Conservation (phyloP, 2,113 vertebrate species). For the Rhinoptilus africanus region DNA sequence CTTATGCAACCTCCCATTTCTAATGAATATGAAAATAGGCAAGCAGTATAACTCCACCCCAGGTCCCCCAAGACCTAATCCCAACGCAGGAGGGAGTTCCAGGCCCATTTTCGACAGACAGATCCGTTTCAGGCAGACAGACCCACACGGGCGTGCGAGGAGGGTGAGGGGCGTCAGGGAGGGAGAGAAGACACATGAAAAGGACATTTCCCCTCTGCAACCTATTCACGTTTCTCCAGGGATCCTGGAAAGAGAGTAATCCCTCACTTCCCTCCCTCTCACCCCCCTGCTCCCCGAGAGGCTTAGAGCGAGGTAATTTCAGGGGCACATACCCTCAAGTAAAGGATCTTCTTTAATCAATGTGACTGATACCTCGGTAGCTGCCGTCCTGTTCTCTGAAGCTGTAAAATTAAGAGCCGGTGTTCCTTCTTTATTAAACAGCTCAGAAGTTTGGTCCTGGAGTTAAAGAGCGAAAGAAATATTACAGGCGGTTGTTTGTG, state of each 20-base stretch:
- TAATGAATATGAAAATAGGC: constrained; percentile 84
- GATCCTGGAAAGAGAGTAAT: constrained; percentile 34
- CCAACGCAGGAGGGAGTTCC: constrained; percentile 68
- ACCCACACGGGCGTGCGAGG: not conserved
- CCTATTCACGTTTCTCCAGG: constrained; percentile 42
- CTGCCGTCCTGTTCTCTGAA: not conserved
- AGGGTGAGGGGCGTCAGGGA: not conserved
- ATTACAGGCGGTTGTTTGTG: not conserved
- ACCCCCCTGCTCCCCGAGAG: not conserved
- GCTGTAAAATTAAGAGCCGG: not conserved
- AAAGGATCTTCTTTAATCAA: constrained; percentile 52
- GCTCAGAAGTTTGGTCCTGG: not conserved
- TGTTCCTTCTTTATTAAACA: not conserved
- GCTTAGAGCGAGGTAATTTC: constrained; percentile 37
- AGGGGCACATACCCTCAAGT: constrained; percentile 24
- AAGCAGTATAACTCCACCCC: constrained; percentile 82
- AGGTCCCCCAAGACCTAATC: constrained; percentile 61
- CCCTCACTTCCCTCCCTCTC: not conserved
- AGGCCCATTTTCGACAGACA: constrained; percentile 61
- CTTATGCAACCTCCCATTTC: constrained; percentile 78
- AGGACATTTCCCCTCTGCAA: not conserved
- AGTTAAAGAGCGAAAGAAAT: not conserved
- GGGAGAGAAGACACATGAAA: not conserved
- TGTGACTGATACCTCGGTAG: not conserved
- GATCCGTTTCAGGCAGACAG: constrained; percentile 39